Conservation (phyloP, 2,888 invertebrate genomes). For the Drosophila anceps region DNA sequence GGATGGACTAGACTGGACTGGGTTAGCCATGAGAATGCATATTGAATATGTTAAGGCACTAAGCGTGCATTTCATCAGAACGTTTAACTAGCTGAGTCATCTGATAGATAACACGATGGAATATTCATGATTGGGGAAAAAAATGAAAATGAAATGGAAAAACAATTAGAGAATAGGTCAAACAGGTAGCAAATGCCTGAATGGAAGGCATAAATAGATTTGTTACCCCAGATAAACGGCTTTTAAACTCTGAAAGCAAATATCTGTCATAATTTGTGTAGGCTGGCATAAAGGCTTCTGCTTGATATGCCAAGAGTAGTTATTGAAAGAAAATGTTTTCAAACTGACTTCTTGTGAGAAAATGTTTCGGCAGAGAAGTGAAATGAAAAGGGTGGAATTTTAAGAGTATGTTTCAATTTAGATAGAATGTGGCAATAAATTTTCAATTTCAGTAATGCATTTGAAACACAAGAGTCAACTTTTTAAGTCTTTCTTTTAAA, state of each 20-base stretch:
- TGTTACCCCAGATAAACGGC: conserved; percentile 56
- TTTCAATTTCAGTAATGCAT: conserved; percentile 5
- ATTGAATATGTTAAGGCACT: conserved; percentile 39
- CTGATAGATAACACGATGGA: conserved; percentile 54
- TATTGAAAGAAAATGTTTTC: conserved; percentile 7
- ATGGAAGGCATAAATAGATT: conserved; percentile 48
- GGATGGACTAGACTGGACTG: not conserved
- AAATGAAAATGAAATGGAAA: conserved; percentile 18
- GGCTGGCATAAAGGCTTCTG: conserved; percentile 21
- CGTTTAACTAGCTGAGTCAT: conserved; percentile 72
- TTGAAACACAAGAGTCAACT: not conserved
- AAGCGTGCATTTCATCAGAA: conserved; percentile 61
- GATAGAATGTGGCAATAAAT: not conserved
- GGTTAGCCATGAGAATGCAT: conserved; percentile 56
- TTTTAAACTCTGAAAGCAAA: conserved; percentile 59
- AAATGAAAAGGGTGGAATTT: not conserved
- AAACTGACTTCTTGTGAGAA: conserved; percentile 29
- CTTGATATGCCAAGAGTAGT: conserved; percentile 16
- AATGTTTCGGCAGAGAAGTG: not conserved
- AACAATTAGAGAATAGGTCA: conserved; percentile 57
- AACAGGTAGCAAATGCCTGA: conserved; percentile 54
- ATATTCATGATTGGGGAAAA: conserved; percentile 52
- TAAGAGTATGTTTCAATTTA: not conserved
- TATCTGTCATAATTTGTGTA: conserved; percentile 64
- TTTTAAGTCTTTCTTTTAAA: not conserved